Percentiles rank a stretch among this genome's conserved stretches.
Evolutionary conservation across 2,113 vertebrate species (phyloP).

Genomic region (Actinemys pallida): DNA sequence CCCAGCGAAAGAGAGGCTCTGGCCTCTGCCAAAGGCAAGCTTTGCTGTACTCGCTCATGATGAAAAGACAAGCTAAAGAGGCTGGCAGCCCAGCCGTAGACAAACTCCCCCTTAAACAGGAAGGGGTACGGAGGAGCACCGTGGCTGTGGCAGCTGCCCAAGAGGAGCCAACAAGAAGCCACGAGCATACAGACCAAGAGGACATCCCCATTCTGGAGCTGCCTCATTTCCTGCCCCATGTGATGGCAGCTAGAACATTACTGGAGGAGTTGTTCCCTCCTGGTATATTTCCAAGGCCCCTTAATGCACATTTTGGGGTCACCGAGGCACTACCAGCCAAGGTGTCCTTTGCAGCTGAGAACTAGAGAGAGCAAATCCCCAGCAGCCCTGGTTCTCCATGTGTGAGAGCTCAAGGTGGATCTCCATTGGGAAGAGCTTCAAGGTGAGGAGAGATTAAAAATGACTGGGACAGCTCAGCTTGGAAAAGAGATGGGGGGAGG

Average conservation of each 20-base stretch:
- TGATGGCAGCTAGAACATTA: not conserved
- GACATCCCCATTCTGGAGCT: not conserved
- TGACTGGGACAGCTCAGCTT: not conserved
- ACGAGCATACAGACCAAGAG: too few relatives aligned
- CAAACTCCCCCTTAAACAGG: not conserved
- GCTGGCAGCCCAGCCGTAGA: not conserved
- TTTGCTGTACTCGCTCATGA: too few relatives aligned
- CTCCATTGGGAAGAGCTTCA: not conserved
- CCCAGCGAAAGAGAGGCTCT: not conserved
- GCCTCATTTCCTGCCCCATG: not conserved
- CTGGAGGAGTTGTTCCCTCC: not conserved
- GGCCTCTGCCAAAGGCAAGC: too few relatives aligned
- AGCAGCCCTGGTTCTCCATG: not conserved
- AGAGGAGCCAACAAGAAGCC: not conserved
- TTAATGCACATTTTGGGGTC: not conserved
- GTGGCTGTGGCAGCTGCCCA: not conserved
- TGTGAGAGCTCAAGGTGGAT: not conserved
- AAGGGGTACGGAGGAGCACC: not conserved
- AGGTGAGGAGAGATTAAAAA: not conserved
- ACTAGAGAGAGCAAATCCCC: too few relatives aligned
- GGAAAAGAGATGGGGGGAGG: not conserved
- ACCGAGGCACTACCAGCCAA: not conserved
- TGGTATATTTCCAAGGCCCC: not conserved
- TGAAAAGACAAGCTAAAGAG: too few relatives aligned
- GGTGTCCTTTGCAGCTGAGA: not conserved